phyloP scores from a whole-genome alignment of 2,113 vertebrate genomes.

The Balaenoptera acutorostrata region DNA sequence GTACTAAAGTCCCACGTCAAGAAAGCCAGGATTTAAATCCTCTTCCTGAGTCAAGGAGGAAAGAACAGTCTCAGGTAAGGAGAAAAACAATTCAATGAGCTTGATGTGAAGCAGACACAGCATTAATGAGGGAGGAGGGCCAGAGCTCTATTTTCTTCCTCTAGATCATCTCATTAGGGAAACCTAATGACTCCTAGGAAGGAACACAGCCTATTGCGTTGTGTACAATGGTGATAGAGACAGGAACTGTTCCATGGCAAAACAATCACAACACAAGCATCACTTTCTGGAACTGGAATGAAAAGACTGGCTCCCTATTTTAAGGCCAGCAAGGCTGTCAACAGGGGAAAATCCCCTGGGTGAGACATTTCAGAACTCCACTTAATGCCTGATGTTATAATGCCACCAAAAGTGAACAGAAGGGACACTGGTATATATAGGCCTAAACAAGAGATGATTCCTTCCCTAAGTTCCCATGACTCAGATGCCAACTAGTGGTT shows the following conservation, averaged over 20 bases:
- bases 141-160: constrained; percentile 61
- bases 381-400: neutral
- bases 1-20: constrained; percentile 55
- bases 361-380: neutral
- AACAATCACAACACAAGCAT: neutral
- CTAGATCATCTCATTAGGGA: constrained; percentile 71
- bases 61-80: constrained; percentile 64
- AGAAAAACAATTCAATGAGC: constrained; percentile 68
- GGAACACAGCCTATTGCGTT: constrained; percentile 4
- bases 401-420: neutral
- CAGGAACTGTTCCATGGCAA: constrained; percentile 26
- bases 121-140: constrained; percentile 62
- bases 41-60: constrained; percentile 62
- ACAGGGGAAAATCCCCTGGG: neutral
- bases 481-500: neutral
- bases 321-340: neutral
- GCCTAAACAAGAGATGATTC: neutral
- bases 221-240: neutral
- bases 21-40: constrained; percentile 52
- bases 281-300: constrained; percentile 48
- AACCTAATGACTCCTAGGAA: constrained; percentile 44
- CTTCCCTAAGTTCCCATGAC: neutral
- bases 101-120: constrained; percentile 77
- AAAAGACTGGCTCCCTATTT: neutral
- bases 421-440: neutral